Evolutionary conservation across 2,797 vertebrate species (phyloP), one percentile per base, ranked within the genome.

Genomic region (Melanotaenia pygmaea): DNA sequence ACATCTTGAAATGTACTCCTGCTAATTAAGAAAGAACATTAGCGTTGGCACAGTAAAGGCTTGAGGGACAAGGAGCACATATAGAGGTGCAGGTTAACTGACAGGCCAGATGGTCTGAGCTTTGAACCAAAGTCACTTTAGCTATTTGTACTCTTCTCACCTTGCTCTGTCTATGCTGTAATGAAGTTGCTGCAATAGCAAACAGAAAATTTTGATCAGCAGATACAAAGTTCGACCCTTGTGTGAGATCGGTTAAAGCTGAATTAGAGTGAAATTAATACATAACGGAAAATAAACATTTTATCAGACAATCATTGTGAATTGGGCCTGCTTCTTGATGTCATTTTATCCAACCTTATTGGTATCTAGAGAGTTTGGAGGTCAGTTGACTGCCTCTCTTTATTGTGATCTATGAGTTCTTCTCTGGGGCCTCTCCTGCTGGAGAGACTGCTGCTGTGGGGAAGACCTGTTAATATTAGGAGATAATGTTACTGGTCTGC

Each of bases 81-180:
- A 59, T 72, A 76, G 76, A 89, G 91, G 89, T 90, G 79, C 86
- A 86, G 89, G 90, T 91, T 84, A 86, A 79, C 65, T 86, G 90
- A 90, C 91, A 79, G 64, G 89, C 85, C 90, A 92, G 91, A 90
- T 93, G 92, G 92, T 76, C 72, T 60, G 81, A 88, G 80, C 64
- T 78, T 76, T 0, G 0, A 54, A 71, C 74, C 88, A 92, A 93
- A 92, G 91, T 92, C 88, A 91, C 91, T 93, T 92, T 82, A 62
- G 60, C 61, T 9, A 40, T 63, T 74, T 64, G 45, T 28, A 77
- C 72, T 86, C 58, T 65, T 69, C 74, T 87, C 73, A 77, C 81
- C 83, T 68, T 86, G 65, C 68, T 66, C 73, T 28, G n/a, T 20
- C 57, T 65, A 26, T 70, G 68, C 79, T 70, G 56, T 70, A 40